Evolutionary conservation across 2,797 vertebrate species (phyloP), one percentile per base, ranked within the genome.

Genomic region (Steatocranus sp.): DNA sequence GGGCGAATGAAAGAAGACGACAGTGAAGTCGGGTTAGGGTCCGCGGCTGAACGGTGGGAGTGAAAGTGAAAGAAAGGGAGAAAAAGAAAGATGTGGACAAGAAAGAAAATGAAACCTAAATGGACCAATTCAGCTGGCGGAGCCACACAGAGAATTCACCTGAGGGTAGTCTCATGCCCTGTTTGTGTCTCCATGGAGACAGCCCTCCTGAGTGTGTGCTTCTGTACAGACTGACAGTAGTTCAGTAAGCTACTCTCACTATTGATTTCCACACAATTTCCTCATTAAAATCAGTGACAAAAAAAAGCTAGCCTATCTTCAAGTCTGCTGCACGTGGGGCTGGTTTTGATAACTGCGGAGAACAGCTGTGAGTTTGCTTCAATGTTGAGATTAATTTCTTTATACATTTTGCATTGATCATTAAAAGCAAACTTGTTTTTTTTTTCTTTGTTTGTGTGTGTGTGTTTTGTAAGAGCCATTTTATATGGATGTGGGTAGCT

Each of bases 171-270:
- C 88, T 91, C 80, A 88, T 88, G 92, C 91, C 85, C 89, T 75
- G 91, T 89, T 93, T 91, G 93, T 88, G 91, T 95, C 94, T 95
- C 93, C 93, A 95, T 94, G 92, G 95, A 93, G 90, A 95, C 93
- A 11, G 84, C 83, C 82, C 89, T 92, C 91, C 89, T 88, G 92
- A 91, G 88, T 85, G 83, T 80, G 83, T 27, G 51, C 77, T 84
- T 92, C 85, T 83, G 78, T 89, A 82, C 80, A 88, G 86, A 89
- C 84, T 88, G 90, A 93, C 90, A 89, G 80, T 84, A 51, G 89
- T 89, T 87, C 86, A 76, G 77, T 83, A 77, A 86, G 85, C 75
- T 78, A 23, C 76, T 58, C 76, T 76, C 77, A 54, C 75, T 84
- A 91, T 92, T 87, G 89, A 93, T 92, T 93, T 94, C 86, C 85